Conservation (phyloP, 2,888 invertebrate species). For the Hydrotaea diabolus region DNA sequence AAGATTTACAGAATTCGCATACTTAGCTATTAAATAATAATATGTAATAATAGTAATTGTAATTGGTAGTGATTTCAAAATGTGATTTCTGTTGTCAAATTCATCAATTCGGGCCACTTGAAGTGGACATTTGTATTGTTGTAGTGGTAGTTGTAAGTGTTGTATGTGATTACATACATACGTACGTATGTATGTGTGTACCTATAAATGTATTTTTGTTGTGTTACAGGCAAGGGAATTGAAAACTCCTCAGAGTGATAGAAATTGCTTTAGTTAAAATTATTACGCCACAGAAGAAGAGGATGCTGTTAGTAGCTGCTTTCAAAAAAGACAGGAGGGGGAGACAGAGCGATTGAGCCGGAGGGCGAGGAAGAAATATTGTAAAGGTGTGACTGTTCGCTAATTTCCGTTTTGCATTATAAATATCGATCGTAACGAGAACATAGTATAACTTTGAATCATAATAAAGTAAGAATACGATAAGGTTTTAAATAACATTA, state of each 20-base stretch:
- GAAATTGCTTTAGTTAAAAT: background rate
- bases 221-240: background rate
- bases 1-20: conserved; percentile 1
- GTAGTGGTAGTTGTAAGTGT: background rate
- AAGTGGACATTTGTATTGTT: background rate
- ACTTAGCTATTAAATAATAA: background rate
- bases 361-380: background rate
- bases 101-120: background rate
- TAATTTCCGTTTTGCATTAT: background rate
- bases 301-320: background rate
- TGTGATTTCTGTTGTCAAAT: background rate
- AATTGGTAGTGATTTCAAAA: conserved; percentile 8
- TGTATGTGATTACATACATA: background rate
- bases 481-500: no score
- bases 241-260: background rate
- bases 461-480: background rate
- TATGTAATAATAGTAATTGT: background rate
- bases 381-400: background rate
- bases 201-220: background rate
- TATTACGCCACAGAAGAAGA: background rate
- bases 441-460: background rate
- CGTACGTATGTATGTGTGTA: no score
- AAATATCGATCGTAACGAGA: background rate
- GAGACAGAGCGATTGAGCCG: background rate
- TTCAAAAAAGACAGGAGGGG: background rate